Percentiles rank a stretch among this genome's conserved stretches.
Conservation (phyloP, 2,888 invertebrate genomes). For the Machimus rusticus region DNA sequence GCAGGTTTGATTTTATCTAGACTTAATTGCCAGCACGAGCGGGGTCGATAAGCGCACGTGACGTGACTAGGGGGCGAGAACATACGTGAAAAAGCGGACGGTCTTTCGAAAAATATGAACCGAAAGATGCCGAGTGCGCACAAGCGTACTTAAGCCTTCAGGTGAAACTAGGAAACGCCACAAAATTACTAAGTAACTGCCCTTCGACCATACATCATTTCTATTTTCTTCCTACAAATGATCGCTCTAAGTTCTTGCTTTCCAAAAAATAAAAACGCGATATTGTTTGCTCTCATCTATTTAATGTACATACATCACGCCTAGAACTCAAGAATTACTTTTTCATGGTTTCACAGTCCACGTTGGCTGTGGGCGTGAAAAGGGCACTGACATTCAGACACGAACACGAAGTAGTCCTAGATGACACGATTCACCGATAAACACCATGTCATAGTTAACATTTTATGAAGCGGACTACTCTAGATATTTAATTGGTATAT, state of each 20-base stretch:
- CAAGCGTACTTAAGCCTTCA: not conserved
- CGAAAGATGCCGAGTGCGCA: not conserved
- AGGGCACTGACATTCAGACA: not conserved
- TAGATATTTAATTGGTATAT: not conserved
- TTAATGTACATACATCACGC: not conserved
- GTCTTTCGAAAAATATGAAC: not conserved
- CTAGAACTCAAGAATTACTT: not conserved
- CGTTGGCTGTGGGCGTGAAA: not conserved
- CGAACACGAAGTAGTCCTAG: not conserved
- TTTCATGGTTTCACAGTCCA: not conserved
- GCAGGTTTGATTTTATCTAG: constrained; percentile 13
- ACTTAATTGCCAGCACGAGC: constrained; percentile 16
- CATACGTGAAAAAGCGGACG: not conserved
- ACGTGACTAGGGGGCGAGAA: not conserved
- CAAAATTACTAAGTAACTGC: not conserved
- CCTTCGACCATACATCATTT: not conserved
- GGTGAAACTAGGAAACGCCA: not conserved
- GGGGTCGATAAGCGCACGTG: not conserved
- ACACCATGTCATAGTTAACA: not conserved
- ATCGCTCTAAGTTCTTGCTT: not conserved
- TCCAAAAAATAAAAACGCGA: not conserved
- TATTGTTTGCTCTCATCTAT: not conserved
- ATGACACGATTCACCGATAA: not conserved
- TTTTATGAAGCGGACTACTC: not conserved
- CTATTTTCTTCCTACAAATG: not conserved